Base-by-base conservation (phyloP, 53 echinoderm and acorn worm genomes). In the Holothuria scabra region DNA sequence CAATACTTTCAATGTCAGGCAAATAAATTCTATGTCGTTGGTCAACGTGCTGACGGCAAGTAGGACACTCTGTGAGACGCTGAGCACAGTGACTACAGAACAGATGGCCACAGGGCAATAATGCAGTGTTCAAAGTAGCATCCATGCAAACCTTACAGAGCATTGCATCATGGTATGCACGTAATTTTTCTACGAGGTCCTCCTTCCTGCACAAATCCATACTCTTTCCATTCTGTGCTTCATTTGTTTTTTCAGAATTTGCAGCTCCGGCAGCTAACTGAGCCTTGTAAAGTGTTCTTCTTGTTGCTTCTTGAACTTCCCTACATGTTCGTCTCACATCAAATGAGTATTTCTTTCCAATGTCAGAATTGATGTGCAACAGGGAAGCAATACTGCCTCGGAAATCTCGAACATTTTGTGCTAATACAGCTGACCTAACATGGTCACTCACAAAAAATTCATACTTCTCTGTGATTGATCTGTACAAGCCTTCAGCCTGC, bases 381-480 rank as follows among this genome's bases (percentile, higher is more conserved):
- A 99, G 85, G 18, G 94, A 94, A 24, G 88, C 91, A 33, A 99
- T 89, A 41, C 93, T 99, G 11, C 99, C 99, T 60, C 83, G 89
- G 19, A 99, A 89, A 71, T 95, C 99, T 32, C 99, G 69, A 21
- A 92, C 92, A 75, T 86, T 95, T 76, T 94, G 91, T 11, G 89
- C 84, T 60, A 88, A 69, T 63, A 99, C 95, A 60, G 91, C 87
- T 33, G 90, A 84, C 34, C 91, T 89, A 20, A 99, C 99, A 29
- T 94, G 95, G 26, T 99, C 99, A 56, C 93, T 90, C 48, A 86
- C 89, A 78, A 94, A 99, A 81, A 99, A 99, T 58, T 92, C 94
- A 23, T 93, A 89, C 69, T 92, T 95, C 82, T 99, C 99, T 4
- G 93, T 99, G 79, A 99, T 91, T 8, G 94, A 87, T 37, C 99